Percentiles rank a stretch among this genome's conserved stretches.
Conservation (phyloP, 2,113 vertebrate species). For the Shinisaurus crocodilurus region DNA sequence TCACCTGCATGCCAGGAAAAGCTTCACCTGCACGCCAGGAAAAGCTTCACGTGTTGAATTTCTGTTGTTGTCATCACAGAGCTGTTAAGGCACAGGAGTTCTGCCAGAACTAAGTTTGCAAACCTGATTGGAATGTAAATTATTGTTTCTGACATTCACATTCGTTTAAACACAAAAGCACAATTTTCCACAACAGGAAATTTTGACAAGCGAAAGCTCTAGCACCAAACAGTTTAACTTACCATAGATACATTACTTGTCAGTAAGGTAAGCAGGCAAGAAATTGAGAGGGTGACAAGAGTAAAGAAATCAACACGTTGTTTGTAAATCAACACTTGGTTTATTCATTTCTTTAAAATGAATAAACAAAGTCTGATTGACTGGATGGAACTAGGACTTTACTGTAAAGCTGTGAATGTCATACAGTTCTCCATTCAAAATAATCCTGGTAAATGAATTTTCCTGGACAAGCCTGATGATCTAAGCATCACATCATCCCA, state of each 20-base stretch:
- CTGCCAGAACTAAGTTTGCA: neutral
- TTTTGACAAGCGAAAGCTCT: neutral
- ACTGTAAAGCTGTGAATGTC: neutral
- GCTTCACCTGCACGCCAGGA: neutral
- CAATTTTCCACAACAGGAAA: neutral
- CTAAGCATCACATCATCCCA: neutral
- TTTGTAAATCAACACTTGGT: too few relatives aligned
- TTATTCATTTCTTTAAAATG: too few relatives aligned
- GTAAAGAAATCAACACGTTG: neutral
- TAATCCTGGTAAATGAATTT: conserved; percentile 13
- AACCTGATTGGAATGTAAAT: neutral
- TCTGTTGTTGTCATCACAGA: neutral
- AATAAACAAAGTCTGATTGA: neutral
- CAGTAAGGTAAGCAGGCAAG: neutral
- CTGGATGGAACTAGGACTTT: neutral
- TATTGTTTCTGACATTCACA: neutral
- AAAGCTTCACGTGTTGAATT: neutral
- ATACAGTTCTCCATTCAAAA: neutral
- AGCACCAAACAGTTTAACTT: neutral
- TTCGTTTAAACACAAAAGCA: neutral
- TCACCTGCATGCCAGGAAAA: neutral
- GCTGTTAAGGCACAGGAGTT: neutral
- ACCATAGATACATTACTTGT: neutral
- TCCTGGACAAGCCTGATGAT: conserved; percentile 16
- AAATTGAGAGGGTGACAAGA: neutral